Base-by-base conservation (phyloP, 2,888 invertebrate genomes). In the Lycaena phlaeas region DNA sequence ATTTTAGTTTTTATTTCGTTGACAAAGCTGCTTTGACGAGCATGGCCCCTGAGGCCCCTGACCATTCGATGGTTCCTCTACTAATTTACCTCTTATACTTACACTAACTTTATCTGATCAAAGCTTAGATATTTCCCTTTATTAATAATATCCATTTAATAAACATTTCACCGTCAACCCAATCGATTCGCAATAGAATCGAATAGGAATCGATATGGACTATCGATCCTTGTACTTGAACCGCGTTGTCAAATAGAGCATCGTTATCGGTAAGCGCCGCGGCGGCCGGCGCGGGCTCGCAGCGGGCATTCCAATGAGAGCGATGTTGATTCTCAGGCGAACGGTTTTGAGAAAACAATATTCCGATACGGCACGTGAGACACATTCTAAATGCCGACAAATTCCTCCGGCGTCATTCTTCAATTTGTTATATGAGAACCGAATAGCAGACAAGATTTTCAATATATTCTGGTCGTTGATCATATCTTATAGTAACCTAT, bases 321-420 rank as follows among this genome's bases (percentile, higher is more conserved):
- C 51, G 54, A 56, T 56, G 63, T 62, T 61, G 56, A 67, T 81
- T 77, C 79, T 72, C 75, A 69, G 66, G 63, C 68, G 68, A 76
- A 78, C 77, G 68, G 75, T 81, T 79, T 81, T 75, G 61, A 77
- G 79, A 79, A 79, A 73, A 81, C 77, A 68, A 79, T 78, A 62
- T 79, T 73, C 76, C 66, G 57, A 74, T 72, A 64, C 54, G 26
- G 48, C 53, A 70, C 70, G 72, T 59, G 50, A 40, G 55, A 60
- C 48, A 66, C 73, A 74, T 82, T 68, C 66, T 62, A 72, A 81
- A 73, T 51, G 43, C 38, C n/a, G 41, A 65, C 64, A 59, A 75
- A 79, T 81, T 74, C 79, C 74, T 61, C 66, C n/a, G n/a, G 46
- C 57, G 64, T 69, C n/a, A n/a, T n/a, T n/a, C n/a, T n/a, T n/a